phyloP scores from a whole-genome alignment of 2,888 invertebrate species.

The Nowickia ferox region DNA sequence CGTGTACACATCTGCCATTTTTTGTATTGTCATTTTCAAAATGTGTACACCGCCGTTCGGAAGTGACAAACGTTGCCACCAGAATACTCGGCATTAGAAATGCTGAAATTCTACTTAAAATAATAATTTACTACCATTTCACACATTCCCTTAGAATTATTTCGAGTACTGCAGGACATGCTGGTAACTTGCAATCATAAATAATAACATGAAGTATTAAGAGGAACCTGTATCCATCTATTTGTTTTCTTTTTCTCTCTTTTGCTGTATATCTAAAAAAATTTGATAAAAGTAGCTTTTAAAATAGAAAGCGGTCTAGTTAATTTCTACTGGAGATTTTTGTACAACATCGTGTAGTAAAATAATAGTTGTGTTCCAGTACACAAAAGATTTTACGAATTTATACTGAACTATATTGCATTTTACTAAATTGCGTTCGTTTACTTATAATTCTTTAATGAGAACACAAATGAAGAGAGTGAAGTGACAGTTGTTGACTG shows the following conservation, averaged over 20 bases:
- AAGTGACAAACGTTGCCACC: too few relatives aligned
- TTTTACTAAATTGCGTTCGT: too few relatives aligned
- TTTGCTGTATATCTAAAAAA: conserved; percentile 4
- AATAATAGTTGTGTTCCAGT: conserved; percentile 3
- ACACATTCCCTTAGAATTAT: background rate
- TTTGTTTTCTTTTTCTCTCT: background rate
- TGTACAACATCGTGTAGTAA: conserved; percentile 33
- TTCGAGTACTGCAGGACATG: background rate
- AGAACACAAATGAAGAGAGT: too few relatives aligned
- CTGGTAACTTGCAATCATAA: background rate
- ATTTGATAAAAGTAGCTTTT: conserved; percentile 13
- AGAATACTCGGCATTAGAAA: too few relatives aligned
- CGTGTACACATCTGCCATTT: too few relatives aligned
- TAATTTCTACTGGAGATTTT: conserved; percentile 36
- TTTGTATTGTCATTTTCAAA: too few relatives aligned
- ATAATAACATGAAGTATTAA: conserved; percentile 39
- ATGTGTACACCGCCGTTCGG: too few relatives aligned
- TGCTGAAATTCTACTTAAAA: background rate
- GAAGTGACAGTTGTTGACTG: too few relatives aligned
- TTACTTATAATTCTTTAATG: too few relatives aligned
- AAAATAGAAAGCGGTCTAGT: conserved; percentile 51
- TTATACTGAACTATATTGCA: too few relatives aligned
- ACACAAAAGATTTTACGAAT: too few relatives aligned
- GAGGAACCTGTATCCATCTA: conserved; percentile 37
- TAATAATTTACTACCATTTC: background rate